phyloP scores from a whole-genome alignment of 2,888 invertebrate genomes.

The Synanthedon myopaeformis region DNA sequence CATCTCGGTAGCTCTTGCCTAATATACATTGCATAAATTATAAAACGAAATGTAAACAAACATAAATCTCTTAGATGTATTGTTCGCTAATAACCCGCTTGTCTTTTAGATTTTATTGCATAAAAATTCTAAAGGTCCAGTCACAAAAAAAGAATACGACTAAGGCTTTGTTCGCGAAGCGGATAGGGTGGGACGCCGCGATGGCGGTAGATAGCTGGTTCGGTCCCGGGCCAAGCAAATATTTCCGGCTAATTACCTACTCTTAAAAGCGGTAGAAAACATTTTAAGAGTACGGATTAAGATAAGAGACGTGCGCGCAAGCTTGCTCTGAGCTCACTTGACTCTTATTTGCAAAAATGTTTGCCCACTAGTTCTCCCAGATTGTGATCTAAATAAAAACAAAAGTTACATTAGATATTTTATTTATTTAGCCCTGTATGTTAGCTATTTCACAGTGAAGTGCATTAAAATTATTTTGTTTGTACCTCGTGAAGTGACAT shows the following conservation, averaged over 20 bases:
- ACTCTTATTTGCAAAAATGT: too few species aligned
- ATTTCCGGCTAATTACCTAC: conserved; percentile 47
- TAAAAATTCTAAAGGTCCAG: conserved; percentile 20
- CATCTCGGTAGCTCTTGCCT: too few species aligned
- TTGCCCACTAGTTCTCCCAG: too few species aligned
- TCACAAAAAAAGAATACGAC: conserved; percentile 12
- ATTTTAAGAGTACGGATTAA: neutral
- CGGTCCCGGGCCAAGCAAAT: conserved; percentile 34
- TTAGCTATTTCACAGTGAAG: too few species aligned
- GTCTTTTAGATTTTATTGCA: conserved; percentile 19
- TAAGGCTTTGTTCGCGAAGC: conserved; percentile 29
- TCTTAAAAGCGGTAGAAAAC: conserved; percentile 13
- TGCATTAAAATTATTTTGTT: too few species aligned
- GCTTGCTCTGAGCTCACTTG: too few species aligned
- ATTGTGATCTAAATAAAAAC: too few species aligned
- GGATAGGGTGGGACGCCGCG: conserved; percentile 34
- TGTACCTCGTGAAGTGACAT: too few species aligned
- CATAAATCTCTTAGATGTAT: neutral
- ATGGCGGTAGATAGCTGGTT: conserved; percentile 48
- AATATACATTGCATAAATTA: too few species aligned
- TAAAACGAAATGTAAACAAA: too few species aligned
- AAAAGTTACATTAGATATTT: too few species aligned
- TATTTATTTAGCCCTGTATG: too few species aligned
- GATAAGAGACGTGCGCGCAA: neutral
- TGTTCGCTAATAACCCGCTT: neutral